A percentile compares a stretch with the other conserved stretches of the same genome.
Evolutionary conservation across 2,888 invertebrate genomes (phyloP).

Genomic region (Prosapia bicincta): DNA sequence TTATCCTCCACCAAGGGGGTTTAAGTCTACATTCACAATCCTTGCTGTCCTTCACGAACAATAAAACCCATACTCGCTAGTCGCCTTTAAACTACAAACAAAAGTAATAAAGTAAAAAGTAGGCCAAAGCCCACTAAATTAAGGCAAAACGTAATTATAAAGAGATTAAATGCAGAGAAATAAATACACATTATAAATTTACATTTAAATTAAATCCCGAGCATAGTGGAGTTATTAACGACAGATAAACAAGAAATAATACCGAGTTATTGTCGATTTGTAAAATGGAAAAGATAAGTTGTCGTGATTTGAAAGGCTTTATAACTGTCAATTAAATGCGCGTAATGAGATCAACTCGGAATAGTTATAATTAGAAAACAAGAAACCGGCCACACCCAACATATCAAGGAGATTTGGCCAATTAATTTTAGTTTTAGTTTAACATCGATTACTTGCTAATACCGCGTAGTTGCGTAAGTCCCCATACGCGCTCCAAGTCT

Average conservation of each 20-base stretch:
- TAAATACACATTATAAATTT: background rate
- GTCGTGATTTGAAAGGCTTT: background rate
- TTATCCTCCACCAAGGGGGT: no score
- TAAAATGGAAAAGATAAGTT: background rate
- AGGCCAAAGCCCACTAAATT: no score
- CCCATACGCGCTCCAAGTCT: no score
- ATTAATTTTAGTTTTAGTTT: background rate
- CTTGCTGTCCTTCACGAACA: no score
- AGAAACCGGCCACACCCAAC: background rate
- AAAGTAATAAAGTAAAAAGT: no score
- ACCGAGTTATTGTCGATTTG: background rate
- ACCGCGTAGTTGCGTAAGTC: no score
- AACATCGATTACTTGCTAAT: background rate
- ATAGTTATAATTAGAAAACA: background rate
- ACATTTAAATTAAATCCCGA: background rate
- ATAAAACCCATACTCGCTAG: no score
- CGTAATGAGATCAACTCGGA: background rate
- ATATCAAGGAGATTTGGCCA: background rate
- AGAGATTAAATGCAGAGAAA: background rate
- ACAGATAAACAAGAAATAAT: background rate
- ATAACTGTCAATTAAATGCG: background rate
- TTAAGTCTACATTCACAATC: no score
- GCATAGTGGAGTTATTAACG: background rate
- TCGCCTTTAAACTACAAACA: no score
- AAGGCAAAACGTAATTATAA: no score